A percentile compares a stretch with the other conserved stretches of the same genome.
Conservation (phyloP, 2,113 vertebrate species). For the Oryzias celebensis region DNA sequence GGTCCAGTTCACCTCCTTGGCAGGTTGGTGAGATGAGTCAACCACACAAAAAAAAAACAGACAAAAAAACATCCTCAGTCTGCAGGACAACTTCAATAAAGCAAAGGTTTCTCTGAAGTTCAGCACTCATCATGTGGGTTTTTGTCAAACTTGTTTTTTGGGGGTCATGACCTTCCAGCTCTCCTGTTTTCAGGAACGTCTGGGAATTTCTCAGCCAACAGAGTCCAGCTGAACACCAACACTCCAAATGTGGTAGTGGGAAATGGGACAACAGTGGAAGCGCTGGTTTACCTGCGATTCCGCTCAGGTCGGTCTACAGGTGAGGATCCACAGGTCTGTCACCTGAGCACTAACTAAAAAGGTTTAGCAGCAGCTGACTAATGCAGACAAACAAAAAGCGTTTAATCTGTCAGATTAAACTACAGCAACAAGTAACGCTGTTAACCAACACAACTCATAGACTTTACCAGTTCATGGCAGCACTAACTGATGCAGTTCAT, state of each 20-base stretch:
- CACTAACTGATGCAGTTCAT: too few species aligned
- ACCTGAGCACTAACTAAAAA: not conserved
- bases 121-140: too few species aligned
- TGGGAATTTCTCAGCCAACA: slow-evolving; percentile 28
- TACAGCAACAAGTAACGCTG: too few species aligned
- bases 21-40: slow-evolving; percentile 13
- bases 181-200: slow-evolving; percentile 20
- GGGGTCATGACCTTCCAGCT: too few species aligned
- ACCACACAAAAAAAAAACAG: rapidly evolving
- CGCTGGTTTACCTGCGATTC: slow-evolving; percentile 40
- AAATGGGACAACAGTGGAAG: not conserved
- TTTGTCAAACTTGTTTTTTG: too few species aligned
- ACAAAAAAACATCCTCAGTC: too few species aligned
- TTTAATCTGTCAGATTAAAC: too few species aligned
- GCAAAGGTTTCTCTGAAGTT: too few species aligned
- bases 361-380: not conserved
- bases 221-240: slow-evolving; percentile 47
- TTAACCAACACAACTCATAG: too few species aligned
- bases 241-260: slow-evolving; percentile 2
- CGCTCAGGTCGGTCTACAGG: slow-evolving; percentile 27
- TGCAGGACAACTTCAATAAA: too few species aligned
- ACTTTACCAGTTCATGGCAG: too few species aligned
- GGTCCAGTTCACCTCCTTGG: slow-evolving; percentile 36
- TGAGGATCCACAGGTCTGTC: not conserved
- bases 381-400: too few species aligned